Base-by-base conservation (phyloP, 2,113 vertebrate genomes). In the Hyla sarda region DNA sequence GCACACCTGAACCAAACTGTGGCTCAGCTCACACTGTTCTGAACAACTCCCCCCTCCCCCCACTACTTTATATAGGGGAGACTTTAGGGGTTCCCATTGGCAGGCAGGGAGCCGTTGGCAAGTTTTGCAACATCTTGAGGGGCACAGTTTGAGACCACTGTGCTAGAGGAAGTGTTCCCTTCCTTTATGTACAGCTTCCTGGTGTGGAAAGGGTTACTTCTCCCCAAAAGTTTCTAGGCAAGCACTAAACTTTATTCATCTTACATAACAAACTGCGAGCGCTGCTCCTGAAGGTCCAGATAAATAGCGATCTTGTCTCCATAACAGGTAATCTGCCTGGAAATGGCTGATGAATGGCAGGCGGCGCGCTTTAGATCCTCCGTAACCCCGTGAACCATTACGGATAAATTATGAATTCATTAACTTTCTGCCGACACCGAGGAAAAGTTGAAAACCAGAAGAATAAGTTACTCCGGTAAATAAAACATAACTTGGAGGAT, bases 341-440 rank as follows among this genome's bases (percentile, higher is more conserved):
- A 73, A 54, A 34, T 56, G 1, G 28, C 47, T 78, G 75, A 78
- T 78, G 75, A 78, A 78, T 78, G 48, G 75, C 28, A 19, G 50
- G 3, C 30, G 6, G 10, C 23, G 21, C 28, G 54, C 34, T 62
- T 45, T n/a, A 80, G 77, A 80, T 60, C 32, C 58, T 62, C 2
- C 34, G 14, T 37, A 19, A 12, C 32, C 77, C 6, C 32, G 2
- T 60, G 54, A 80, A 62, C 77, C 25, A 12, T 28, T 21, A 54
- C 19, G 54, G 47, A 77, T 77, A 77, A 77, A 45, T 80, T 60
- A 60, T 23, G 77, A 62, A 62, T 62, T 80, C 77, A 80, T 80
- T 80, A 80, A 62, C 77, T 80, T 80, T 62, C 54, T 80, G 77
- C 77, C 28, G 19, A 23, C 56, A 16, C 34, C 8, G 54, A 16